Conservation (phyloP, 2,888 invertebrate genomes). For the Amiota mariae region DNA sequence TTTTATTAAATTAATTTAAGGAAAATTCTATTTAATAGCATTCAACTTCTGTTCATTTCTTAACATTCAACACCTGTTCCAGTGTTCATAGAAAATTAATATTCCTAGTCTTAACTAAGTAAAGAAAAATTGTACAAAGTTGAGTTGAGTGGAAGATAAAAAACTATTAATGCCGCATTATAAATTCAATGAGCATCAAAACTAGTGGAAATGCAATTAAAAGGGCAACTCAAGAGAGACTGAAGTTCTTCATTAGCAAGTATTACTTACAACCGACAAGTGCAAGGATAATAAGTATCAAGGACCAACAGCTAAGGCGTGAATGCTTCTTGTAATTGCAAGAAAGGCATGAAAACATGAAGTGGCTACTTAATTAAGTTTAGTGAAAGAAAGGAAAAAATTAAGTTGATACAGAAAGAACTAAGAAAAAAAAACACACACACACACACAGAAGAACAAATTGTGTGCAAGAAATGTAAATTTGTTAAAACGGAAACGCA, state of each 20-base stretch:
- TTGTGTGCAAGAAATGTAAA: conserved; percentile 15
- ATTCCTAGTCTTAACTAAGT: background rate
- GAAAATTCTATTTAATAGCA: too few species aligned
- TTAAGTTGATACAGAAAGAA: background rate
- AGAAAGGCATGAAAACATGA: conserved; percentile 7
- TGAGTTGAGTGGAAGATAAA: background rate
- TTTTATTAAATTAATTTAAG: background rate
- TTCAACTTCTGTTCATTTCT: too few species aligned
- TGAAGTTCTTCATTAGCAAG: background rate
- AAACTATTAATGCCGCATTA: conserved; percentile 44
- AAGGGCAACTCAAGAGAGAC: conserved; percentile 36
- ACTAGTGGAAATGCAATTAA: conserved; percentile 65
- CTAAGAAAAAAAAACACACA: background rate
- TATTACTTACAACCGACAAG: conserved; percentile 1
- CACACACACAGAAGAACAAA: background rate
- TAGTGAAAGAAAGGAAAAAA: conserved; percentile 9
- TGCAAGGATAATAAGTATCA: conserved; percentile 14
- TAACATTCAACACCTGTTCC: background rate
- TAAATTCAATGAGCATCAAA: conserved; percentile 64
- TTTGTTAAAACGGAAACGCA: background rate
- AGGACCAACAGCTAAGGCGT: background rate
- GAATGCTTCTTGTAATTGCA: conserved; percentile 15
- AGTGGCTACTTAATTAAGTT: conserved; percentile 24
- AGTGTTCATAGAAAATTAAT: background rate
- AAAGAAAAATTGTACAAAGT: too few species aligned